These are phyloP conservation scores for Chrysemys picta DNA, from an alignment of 2,113 vertebrate genomes.

Conservation along the genomic window DNA sequence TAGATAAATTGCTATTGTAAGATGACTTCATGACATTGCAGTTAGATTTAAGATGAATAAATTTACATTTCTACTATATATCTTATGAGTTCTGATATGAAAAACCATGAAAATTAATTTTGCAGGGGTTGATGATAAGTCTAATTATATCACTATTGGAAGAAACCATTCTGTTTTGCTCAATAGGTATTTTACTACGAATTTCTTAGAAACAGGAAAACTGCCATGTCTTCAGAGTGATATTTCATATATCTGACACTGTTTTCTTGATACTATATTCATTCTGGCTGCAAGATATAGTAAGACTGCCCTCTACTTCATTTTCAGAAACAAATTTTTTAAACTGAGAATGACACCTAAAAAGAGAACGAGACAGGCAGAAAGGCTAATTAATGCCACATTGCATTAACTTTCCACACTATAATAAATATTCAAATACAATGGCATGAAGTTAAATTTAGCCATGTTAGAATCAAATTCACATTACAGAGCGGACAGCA, in stretches of 20 bases:
- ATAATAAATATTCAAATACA: slow-evolving; percentile 75
- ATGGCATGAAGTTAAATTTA: slow-evolving; percentile 44
- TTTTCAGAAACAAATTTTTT: slow-evolving; percentile 74
- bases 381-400: slow-evolving; percentile 78
- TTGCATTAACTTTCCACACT: slow-evolving; percentile 75
- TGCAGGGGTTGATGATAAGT: neutral
- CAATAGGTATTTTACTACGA: neutral
- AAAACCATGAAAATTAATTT: neutral
- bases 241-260: neutral
- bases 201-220: neutral
- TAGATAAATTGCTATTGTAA: neutral
- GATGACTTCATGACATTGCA: slow-evolving; percentile 40
- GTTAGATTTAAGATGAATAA: neutral
- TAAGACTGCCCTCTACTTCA: slow-evolving; percentile 58
- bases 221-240: neutral
- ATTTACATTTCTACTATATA: neutral
- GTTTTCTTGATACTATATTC: neutral
- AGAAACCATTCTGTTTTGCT: neutral
- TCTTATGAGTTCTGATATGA: neutral
- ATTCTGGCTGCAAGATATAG: slow-evolving; percentile 8
- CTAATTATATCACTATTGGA: neutral
- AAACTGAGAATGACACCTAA: slow-evolving; percentile 74
- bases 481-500: slow-evolving; percentile 9
- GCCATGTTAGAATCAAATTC: slow-evolving; percentile 11
- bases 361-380: slow-evolving; percentile 74